phyloP scores from a whole-genome alignment of 2,797 vertebrate species.

The Cercopithecus petaurista region DNA sequence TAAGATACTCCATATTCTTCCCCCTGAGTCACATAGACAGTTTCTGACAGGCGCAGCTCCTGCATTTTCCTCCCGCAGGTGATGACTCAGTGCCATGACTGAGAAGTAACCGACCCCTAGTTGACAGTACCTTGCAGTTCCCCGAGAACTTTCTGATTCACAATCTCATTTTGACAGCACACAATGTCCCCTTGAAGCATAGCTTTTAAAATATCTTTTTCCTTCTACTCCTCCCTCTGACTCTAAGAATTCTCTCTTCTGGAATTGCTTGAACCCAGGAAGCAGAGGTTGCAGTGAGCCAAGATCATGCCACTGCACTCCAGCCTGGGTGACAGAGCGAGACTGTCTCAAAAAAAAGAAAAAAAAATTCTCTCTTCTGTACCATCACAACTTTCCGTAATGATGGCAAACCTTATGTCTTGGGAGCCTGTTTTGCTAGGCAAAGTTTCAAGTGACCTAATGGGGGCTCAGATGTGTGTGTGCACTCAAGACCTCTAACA shows the following conservation, averaged over 20 bases:
- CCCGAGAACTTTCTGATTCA: background rate
- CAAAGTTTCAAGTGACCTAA: background rate
- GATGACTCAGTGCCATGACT: background rate
- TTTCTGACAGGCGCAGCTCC: background rate
- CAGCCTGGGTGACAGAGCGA: too few relatives aligned
- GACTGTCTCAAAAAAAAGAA: too few relatives aligned
- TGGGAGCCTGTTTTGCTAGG: background rate
- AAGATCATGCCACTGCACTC: too few relatives aligned
- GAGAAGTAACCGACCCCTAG: background rate
- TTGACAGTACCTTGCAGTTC: background rate
- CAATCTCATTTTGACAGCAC: slow-evolving; percentile 25
- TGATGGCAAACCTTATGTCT: background rate
- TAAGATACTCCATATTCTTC: background rate
- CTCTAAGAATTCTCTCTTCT: background rate
- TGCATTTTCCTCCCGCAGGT: background rate
- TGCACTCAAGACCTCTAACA: background rate
- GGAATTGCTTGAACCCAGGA: too few relatives aligned
- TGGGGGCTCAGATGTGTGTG: accelerated
- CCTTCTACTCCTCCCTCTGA: background rate
- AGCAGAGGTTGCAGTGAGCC: too few relatives aligned
- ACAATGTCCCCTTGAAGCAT: slow-evolving; percentile 25
- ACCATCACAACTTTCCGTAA: background rate
- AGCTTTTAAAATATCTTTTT: background rate
- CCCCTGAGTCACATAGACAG: background rate
- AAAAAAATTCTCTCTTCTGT: background rate